These are phyloP conservation scores for Oophaga sylvatica DNA, from an alignment of 2,797 vertebrate species.

Conservation along the genomic window DNA sequence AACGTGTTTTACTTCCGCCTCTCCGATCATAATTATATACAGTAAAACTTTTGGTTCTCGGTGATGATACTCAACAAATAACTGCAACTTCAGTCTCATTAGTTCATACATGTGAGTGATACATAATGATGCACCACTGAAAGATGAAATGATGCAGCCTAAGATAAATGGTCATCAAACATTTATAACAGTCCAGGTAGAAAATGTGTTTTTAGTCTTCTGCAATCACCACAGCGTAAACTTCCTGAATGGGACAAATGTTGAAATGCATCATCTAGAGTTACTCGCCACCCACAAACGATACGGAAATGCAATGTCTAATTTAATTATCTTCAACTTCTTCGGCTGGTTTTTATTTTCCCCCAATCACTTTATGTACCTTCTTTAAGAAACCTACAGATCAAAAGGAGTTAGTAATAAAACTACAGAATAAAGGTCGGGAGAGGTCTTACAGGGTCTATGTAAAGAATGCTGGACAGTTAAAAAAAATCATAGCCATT, in stretches of 20 bases:
- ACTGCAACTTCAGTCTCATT: background rate
- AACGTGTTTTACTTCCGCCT: background rate
- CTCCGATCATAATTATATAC: background rate
- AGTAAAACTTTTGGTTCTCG: background rate
- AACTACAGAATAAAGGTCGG: conserved; percentile 38
- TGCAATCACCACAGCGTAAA: conserved; percentile 55
- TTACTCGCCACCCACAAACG: conserved; percentile 56
- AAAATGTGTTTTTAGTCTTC: conserved; percentile 58
- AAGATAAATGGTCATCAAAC: conserved; percentile 16
- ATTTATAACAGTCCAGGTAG: conserved; percentile 67
- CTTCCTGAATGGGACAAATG: conserved; percentile 59
- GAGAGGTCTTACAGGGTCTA: conserved; percentile 32
- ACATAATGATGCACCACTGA: background rate
- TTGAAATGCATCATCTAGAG: conserved; percentile 58
- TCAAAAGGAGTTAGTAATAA: conserved; percentile 24
- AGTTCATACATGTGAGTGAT: background rate
- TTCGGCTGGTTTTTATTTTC: conserved; percentile 57
- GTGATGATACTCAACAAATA: background rate
- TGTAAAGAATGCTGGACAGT: conserved; percentile 21
- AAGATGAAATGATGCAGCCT: background rate
- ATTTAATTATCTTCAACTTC: conserved; percentile 58
- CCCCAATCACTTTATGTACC: conserved; percentile 44
- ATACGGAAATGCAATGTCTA: conserved; percentile 56
- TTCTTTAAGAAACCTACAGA: conserved; percentile 43
- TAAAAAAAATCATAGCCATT: conserved; percentile 20